phyloP scores from a whole-genome alignment of 2,797 vertebrate species.

The Aplochiton taeniatus region DNA sequence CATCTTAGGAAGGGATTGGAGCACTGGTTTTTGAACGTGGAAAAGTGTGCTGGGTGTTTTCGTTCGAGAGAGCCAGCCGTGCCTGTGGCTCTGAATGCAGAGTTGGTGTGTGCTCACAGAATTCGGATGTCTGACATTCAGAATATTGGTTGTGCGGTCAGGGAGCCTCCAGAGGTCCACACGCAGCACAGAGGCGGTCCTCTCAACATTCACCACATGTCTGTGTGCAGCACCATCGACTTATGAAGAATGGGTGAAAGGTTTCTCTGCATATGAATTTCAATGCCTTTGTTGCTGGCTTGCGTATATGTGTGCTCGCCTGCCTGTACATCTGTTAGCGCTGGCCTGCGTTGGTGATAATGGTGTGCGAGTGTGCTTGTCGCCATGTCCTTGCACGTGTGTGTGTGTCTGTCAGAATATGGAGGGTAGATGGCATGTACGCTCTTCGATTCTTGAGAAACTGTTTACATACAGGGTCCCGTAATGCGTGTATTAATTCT shows the following conservation, averaged over 20 bases:
- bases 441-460: too few species aligned
- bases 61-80: not conserved
- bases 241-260: too few species aligned
- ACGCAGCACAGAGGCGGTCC: not conserved
- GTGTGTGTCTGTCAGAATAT: slow-evolving; percentile 8
- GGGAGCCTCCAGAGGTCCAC: slow-evolving; percentile 2
- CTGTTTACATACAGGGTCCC: too few species aligned
- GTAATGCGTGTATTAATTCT: too few species aligned
- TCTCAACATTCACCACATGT: not conserved
- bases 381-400: not conserved
- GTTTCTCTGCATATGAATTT: not conserved
- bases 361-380: not conserved
- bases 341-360: too few species aligned
- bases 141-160: slow-evolving; percentile 5
- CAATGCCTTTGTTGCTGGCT: not conserved
- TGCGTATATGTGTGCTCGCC: not conserved
- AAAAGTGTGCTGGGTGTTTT: not conserved
- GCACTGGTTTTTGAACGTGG: not conserved
- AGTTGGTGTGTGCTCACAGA: not conserved
- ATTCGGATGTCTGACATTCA: slow-evolving; percentile 12
- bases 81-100: slow-evolving; percentile 8
- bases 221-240: too few species aligned
- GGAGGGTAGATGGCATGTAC: too few species aligned
- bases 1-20: too few species aligned
- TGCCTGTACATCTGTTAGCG: not conserved